Percentiles rank a stretch among this genome's conserved stretches.
Evolutionary conservation across 1,140 invertebrate genomes (phyloP).

Genomic region (Aphelenchoides besseyi): DNA sequence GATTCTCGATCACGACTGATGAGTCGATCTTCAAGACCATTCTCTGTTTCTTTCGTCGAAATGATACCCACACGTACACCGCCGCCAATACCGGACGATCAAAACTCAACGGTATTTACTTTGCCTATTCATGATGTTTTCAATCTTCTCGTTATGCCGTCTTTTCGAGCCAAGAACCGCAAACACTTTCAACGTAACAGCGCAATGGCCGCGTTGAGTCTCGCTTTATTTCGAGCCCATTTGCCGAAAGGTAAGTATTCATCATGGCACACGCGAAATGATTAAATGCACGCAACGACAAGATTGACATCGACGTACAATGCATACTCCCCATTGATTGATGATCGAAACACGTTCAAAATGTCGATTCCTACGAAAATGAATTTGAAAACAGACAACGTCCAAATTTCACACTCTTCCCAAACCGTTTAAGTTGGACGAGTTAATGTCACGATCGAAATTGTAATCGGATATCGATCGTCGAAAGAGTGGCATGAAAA

Average conservation of each 20-base stretch:
- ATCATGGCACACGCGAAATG: background rate
- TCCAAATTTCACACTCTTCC: too few species aligned
- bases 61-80: background rate
- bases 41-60: background rate
- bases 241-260: slow-evolving; percentile 8
- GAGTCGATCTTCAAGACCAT: background rate
- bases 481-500: too few species aligned
- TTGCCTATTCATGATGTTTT: slow-evolving; percentile 8
- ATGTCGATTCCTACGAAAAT: too few species aligned
- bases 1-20: background rate
- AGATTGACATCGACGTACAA: background rate
- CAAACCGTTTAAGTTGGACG: too few species aligned
- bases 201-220: background rate
- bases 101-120: background rate
- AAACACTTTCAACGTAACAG: slow-evolving; percentile 7
- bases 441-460: too few species aligned
- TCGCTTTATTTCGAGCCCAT: slow-evolving; percentile 5
- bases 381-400: too few species aligned
- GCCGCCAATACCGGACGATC: background rate
- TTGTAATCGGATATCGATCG: too few species aligned
- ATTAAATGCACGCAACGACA: background rate
- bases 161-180: slow-evolving; percentile 1
- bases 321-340: too few species aligned
- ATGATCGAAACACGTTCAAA: too few species aligned
- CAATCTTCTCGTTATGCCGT: background rate